Percentiles rank a stretch among this genome's conserved stretches.
phyloP scores from a whole-genome alignment of 1,140 invertebrate genomes.

The Hesperophylax magnus region DNA sequence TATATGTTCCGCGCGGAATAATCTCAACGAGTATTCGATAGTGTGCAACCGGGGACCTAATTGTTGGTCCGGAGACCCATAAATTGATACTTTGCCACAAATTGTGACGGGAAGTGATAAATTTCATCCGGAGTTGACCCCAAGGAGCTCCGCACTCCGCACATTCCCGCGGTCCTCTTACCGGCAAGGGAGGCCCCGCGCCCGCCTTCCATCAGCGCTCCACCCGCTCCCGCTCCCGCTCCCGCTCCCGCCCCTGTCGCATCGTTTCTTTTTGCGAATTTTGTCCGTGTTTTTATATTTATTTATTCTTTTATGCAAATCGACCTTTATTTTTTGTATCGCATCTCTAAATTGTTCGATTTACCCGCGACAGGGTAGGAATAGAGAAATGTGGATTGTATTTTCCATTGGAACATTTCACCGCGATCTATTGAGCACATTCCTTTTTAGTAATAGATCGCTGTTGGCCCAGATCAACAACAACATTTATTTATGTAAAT shows the following conservation, averaged over 20 bases:
- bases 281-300: constrained; percentile 46
- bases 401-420: too few species aligned
- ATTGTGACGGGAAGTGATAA: constrained; percentile 44
- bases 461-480: too few species aligned
- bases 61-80: constrained; percentile 26
- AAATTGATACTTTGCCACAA: constrained; percentile 31
- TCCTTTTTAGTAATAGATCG: too few species aligned
- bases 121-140: constrained; percentile 25
- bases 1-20: background rate
- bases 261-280: constrained; percentile 30
- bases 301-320: constrained; percentile 50
- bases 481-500: too few species aligned
- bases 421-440: too few species aligned
- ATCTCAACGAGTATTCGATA: background rate
- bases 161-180: background rate
- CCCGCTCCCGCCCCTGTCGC: background rate
- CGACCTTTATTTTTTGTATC: constrained; percentile 44
- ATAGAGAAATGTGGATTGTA: too few species aligned
- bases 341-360: constrained; percentile 17
- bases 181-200: background rate
- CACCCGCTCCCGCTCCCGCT: background rate
- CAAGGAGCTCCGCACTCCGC: background rate
- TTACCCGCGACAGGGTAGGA: too few species aligned
- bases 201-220: background rate
- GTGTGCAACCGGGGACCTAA: background rate